Evolutionary conservation across 2,113 vertebrate genomes (phyloP).

Genomic region (Aptenodytes patagonicus): DNA sequence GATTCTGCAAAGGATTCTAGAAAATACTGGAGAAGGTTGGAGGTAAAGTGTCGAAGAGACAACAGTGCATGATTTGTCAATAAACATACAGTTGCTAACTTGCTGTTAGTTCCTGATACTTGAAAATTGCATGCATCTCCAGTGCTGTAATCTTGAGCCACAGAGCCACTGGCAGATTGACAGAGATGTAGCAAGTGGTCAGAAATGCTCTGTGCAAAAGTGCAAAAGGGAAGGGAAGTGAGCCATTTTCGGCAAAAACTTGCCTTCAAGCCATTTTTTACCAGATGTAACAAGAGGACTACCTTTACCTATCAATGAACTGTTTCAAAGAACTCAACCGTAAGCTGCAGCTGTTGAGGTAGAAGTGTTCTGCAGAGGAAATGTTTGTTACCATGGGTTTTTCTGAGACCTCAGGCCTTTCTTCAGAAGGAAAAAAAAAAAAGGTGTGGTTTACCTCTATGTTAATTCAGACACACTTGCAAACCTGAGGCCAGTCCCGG

Average conservation of each 20-base stretch:
- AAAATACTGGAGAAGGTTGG: background rate
- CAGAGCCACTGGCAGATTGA: background rate
- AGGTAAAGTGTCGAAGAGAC: background rate
- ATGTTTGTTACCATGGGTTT: background rate
- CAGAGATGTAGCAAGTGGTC: background rate
- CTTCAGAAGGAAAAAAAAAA: background rate
- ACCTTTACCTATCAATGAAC: background rate
- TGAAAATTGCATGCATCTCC: background rate
- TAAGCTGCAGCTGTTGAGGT: background rate
- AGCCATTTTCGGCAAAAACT: background rate
- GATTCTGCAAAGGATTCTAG: background rate
- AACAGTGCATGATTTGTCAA: background rate
- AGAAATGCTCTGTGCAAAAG: background rate
- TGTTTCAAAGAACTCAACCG: background rate
- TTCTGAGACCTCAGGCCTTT: background rate
- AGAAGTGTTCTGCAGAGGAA: background rate
- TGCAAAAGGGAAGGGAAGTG: background rate
- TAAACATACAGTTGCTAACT: background rate
- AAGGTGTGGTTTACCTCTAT: background rate
- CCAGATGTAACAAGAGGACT: background rate
- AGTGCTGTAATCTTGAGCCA: background rate
- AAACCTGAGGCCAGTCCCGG: background rate
- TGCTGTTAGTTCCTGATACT: background rate
- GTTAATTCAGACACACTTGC: background rate
- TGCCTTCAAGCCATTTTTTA: background rate